Percentiles rank a stretch among this genome's conserved stretches.
These are phyloP conservation scores for Drosophila anomalata DNA, from an alignment of 2,888 invertebrate species.

Conservation along the genomic window DNA sequence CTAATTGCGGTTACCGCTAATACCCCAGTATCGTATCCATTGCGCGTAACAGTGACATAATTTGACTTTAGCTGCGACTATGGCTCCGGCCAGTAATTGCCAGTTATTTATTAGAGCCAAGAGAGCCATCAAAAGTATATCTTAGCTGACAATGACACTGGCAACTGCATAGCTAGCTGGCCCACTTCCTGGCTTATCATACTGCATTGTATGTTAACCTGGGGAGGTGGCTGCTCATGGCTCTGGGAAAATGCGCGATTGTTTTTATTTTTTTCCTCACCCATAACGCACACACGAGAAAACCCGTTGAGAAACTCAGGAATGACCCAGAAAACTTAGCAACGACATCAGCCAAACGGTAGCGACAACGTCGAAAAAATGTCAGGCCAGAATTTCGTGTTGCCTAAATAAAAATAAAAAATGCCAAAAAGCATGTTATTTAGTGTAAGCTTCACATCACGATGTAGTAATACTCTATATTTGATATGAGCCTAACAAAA, in stretches of 20 bases:
- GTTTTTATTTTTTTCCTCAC: constrained; percentile 44
- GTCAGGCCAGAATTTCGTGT: constrained; percentile 64
- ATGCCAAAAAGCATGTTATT: constrained; percentile 20
- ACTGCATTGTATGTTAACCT: constrained; percentile 59
- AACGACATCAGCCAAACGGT: constrained; percentile 35
- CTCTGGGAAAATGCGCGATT: constrained; percentile 73
- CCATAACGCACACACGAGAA: constrained; percentile 38
- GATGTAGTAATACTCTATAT: constrained; percentile 18
- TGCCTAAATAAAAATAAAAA: constrained; percentile 35
- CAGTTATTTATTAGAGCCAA: constrained; percentile 62
- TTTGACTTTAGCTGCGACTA: constrained; percentile 41
- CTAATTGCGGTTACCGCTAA: constrained; percentile 68
- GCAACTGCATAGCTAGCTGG: constrained; percentile 42
- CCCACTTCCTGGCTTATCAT: constrained; percentile 54
- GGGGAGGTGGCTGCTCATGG: constrained; percentile 14
- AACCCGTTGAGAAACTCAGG: constrained; percentile 60
- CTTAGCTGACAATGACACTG: constrained; percentile 64
- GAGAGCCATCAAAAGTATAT: constrained; percentile 22
- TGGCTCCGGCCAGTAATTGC: constrained; percentile 22
- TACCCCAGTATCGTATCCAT: constrained; percentile 53
- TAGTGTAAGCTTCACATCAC: constrained; percentile 3
- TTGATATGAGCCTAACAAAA: not conserved
- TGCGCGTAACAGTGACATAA: constrained; percentile 79
- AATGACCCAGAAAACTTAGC: constrained; percentile 66
- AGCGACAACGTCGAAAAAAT: constrained; percentile 52